These are phyloP conservation scores for Tenebrio molitor DNA, from an alignment of 1,140 invertebrate species.

Conservation along the genomic window DNA sequence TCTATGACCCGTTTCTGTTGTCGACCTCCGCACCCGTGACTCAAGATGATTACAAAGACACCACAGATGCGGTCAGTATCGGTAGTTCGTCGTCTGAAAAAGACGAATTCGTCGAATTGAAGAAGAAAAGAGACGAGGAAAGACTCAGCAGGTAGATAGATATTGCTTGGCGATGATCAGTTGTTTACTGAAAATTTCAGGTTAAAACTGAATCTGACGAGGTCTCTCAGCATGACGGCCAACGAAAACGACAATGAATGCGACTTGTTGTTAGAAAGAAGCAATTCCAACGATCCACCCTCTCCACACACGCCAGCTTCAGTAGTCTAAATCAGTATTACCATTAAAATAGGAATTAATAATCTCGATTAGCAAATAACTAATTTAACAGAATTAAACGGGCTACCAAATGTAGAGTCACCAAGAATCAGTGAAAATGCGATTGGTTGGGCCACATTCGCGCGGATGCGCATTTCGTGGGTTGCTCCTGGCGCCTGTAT, in stretches of 20 bases:
- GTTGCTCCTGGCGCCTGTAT: no score
- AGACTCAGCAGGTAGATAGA: constrained; percentile 59
- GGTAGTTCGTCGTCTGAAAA: constrained; percentile 59
- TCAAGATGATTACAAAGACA: constrained; percentile 50
- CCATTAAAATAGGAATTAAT: not conserved
- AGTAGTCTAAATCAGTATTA: constrained; percentile 27
- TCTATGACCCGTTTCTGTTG: constrained; percentile 54
- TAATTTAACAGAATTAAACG: no score
- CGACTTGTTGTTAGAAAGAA: not conserved
- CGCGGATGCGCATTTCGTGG: no score
- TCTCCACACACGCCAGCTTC: constrained; percentile 2
- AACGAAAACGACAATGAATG: constrained; percentile 32
- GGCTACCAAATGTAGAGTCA: no score
- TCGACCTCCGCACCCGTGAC: constrained; percentile 57
- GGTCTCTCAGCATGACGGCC: constrained; percentile 32
- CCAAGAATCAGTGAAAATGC: no score
- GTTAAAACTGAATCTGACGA: constrained; percentile 36
- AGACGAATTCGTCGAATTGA: constrained; percentile 62
- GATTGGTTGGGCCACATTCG: no score
- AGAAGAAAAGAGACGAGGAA: constrained; percentile 61
- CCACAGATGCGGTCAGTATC: constrained; percentile 62
- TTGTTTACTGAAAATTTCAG: constrained; percentile 19
- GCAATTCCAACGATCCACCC: not conserved
- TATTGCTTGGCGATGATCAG: not conserved
- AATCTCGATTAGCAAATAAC: not conserved